These are phyloP conservation scores for Drosophila mojavensis DNA, from an alignment of 1,140 invertebrate genomes.

Conservation along the genomic window DNA sequence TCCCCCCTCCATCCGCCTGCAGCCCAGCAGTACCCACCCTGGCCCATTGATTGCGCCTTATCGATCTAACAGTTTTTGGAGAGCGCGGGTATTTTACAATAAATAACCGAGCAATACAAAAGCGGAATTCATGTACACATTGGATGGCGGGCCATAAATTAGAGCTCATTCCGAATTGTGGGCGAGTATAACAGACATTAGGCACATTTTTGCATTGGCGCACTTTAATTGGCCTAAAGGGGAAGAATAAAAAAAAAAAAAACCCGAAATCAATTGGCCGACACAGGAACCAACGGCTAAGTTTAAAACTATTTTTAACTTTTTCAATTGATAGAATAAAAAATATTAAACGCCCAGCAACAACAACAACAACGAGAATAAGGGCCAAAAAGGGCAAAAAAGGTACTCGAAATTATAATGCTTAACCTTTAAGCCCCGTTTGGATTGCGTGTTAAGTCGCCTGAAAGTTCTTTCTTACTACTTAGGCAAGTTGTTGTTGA, in stretches of 20 bases:
- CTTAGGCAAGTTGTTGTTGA: constrained; percentile 56
- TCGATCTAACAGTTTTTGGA: constrained; percentile 75
- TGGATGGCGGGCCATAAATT: constrained; percentile 58
- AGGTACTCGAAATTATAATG: constrained; percentile 79
- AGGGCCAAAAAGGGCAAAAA: constrained; percentile 27
- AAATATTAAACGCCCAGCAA: constrained; percentile 15
- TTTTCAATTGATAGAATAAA: constrained; percentile 45
- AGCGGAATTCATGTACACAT: constrained; percentile 34
- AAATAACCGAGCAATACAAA: constrained; percentile 60
- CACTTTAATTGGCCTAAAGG: constrained; percentile 6
- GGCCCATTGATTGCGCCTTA: constrained; percentile 52
- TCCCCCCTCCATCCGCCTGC: neutral
- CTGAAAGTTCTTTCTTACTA: constrained; percentile 61
- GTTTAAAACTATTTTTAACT: constrained; percentile 74
- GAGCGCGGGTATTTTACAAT: constrained; percentile 69
- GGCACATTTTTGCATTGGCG: constrained; percentile 57
- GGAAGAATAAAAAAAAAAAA: neutral
- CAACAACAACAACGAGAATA: constrained; percentile 17
- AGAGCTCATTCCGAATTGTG: constrained; percentile 25
- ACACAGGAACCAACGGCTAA: constrained; percentile 28
- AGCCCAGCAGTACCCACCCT: neutral
- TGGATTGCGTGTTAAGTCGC: constrained; percentile 77
- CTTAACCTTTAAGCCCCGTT: constrained; percentile 76
- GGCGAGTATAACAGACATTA: constrained; percentile 31
- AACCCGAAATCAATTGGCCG: constrained; percentile 60